A percentile compares a stretch with the other conserved stretches of the same genome.
Evolutionary conservation across 1,140 invertebrate genomes (phyloP).

Genomic region (Apis florea): DNA sequence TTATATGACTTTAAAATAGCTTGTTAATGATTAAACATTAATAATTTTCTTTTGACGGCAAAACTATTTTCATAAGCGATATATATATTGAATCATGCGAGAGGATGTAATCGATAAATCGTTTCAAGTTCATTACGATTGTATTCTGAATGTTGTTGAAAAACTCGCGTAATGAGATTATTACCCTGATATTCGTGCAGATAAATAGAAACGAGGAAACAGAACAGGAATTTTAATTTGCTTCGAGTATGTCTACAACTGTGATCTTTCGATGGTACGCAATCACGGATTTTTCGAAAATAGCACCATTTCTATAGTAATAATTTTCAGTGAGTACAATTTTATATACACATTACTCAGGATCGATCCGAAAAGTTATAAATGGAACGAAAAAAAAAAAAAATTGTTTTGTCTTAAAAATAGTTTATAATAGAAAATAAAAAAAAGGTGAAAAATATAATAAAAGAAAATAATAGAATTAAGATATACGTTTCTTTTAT

Average conservation of each 20-base stretch:
- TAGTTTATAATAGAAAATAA: not conserved
- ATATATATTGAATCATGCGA: constrained; percentile 14
- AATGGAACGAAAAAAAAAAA: not conserved
- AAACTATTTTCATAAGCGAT: constrained; percentile 25
- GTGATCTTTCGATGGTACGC: constrained; percentile 9
- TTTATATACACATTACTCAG: not conserved
- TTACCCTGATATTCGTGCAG: constrained; percentile 46
- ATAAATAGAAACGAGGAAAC: constrained; percentile 24
- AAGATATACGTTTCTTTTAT: not conserved
- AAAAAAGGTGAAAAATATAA: not conserved
- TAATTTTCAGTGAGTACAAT: not conserved
- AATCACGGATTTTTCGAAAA: constrained; percentile 7
- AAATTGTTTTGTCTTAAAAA: not conserved
- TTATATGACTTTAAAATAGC: not conserved
- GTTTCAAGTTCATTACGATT: not conserved
- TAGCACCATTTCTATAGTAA: constrained; percentile 37
- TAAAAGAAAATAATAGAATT: not conserved
- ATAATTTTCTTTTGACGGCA: constrained; percentile 3
- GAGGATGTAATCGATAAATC: constrained; percentile 1
- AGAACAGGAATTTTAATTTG: not conserved
- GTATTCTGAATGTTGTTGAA: not conserved
- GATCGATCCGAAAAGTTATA: constrained; percentile 3
- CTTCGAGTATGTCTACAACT: constrained; percentile 30
- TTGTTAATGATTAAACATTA: constrained; percentile 11
- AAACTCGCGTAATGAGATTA: constrained; percentile 21